Evolutionary conservation across 2,888 invertebrate genomes (phyloP).

Genomic region (Linnaemya tessellans): DNA sequence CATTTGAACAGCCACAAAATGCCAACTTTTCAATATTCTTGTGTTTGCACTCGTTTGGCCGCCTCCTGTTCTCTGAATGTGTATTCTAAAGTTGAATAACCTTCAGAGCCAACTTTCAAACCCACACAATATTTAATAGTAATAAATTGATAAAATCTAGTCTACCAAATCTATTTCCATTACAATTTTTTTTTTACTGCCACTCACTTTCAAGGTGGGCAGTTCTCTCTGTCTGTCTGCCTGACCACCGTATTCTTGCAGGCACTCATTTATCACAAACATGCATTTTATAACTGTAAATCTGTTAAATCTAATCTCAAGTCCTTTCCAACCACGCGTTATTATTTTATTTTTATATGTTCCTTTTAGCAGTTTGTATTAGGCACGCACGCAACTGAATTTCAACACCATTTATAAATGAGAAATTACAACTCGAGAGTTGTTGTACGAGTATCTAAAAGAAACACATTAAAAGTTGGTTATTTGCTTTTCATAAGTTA

Average conservation of each 20-base stretch:
- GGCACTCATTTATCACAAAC: conserved; percentile 25
- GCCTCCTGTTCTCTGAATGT: not conserved
- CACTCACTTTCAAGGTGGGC: conserved; percentile 29
- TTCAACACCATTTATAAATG: conserved; percentile 44
- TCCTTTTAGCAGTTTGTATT: not conserved
- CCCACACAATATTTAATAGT: not conserved
- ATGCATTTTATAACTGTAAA: not conserved
- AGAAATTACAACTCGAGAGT: not conserved
- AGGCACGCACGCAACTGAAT: conserved; percentile 38
- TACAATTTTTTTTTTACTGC: not conserved
- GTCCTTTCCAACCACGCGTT: conserved; percentile 41
- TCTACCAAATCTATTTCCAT: conserved; percentile 18
- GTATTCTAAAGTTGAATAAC: conserved; percentile 43
- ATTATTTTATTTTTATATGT: not conserved
- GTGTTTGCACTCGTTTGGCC: not conserved
- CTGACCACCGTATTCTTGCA: conserved; percentile 10
- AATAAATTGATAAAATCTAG: not conserved
- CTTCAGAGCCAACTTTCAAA: not conserved
- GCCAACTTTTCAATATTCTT: not conserved
- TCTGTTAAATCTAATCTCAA: conserved; percentile 46
- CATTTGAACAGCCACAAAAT: too few relatives aligned
- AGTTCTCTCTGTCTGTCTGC: conserved; percentile 7
- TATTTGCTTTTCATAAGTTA: conserved; percentile 12
- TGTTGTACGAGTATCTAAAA: not conserved
- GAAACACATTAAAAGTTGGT: not conserved